Percentiles rank a stretch among this genome's conserved stretches.
phyloP scores from a whole-genome alignment of 2,888 invertebrate genomes.

The Lasius fuliginosus region DNA sequence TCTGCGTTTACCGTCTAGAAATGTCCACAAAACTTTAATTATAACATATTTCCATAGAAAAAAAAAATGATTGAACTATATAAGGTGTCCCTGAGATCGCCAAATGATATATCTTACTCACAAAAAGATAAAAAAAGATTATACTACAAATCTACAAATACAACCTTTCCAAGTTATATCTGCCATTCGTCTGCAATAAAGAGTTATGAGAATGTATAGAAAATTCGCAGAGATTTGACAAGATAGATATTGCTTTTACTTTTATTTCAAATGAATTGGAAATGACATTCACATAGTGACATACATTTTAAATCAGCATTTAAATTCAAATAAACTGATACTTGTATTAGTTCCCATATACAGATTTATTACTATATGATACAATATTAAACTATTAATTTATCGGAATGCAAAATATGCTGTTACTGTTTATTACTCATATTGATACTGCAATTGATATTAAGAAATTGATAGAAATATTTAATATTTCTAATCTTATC shows the following conservation, averaged over 20 bases:
- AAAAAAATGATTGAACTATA: neutral
- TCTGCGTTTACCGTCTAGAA: conserved; percentile 91
- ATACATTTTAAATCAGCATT: neutral
- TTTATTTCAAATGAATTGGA: neutral
- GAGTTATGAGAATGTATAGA: neutral
- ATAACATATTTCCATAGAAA: neutral
- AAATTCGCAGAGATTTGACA: neutral
- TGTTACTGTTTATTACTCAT: neutral
- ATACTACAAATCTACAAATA: neutral
- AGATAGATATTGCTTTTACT: neutral
- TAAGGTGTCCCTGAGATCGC: neutral
- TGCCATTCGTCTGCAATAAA: neutral
- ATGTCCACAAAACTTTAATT: neutral
- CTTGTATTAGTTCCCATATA: neutral
- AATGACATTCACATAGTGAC: neutral
- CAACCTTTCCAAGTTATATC: neutral
- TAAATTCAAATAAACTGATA: neutral
- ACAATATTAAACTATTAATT: neutral
- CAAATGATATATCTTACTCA: neutral
- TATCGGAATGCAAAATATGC: neutral
- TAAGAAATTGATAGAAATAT: neutral
- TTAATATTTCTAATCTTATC: neutral
- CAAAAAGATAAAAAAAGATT: neutral
- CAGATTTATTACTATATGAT: neutral
- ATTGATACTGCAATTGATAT: neutral